phyloP scores from a whole-genome alignment of 2,888 invertebrate species.

The Drosophila rubida region DNA sequence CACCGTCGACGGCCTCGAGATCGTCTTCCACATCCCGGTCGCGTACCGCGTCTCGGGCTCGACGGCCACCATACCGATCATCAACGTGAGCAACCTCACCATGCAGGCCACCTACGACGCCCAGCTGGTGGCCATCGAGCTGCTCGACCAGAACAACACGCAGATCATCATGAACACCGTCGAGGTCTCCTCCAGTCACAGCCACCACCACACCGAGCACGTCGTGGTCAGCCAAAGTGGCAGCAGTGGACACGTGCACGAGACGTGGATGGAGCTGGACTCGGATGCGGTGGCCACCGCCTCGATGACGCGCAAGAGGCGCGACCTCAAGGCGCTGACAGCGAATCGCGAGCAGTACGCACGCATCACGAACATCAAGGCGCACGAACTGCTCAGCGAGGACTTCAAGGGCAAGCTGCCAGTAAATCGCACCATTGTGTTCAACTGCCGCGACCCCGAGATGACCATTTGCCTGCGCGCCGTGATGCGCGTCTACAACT shows the following conservation, averaged over 20 bases:
- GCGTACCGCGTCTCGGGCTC: slow-evolving; percentile 81
- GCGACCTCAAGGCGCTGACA: slow-evolving; percentile 71
- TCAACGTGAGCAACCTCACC: slow-evolving; percentile 81
- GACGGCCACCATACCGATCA: slow-evolving; percentile 74
- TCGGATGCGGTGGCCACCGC: slow-evolving; percentile 67
- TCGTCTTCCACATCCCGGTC: slow-evolving; percentile 82
- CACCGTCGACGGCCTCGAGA: slow-evolving; percentile 80
- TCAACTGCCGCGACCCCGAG: slow-evolving; percentile 83
- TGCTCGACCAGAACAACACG: slow-evolving; percentile 82
- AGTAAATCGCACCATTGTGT: slow-evolving; percentile 84
- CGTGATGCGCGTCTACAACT: slow-evolving; percentile 81
- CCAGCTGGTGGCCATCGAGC: slow-evolving; percentile 77
- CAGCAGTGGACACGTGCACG: slow-evolving; percentile 65
- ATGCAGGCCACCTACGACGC: slow-evolving; percentile 82
- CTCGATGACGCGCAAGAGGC: slow-evolving; percentile 69
- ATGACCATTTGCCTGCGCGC: slow-evolving; percentile 83
- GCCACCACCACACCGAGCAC: slow-evolving; percentile 21
- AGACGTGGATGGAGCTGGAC: slow-evolving; percentile 46
- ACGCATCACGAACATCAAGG: slow-evolving; percentile 77
- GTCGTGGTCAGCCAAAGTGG: slow-evolving; percentile 48
- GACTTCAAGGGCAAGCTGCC: slow-evolving; percentile 82
- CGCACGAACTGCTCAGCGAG: slow-evolving; percentile 79
- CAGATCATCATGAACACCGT: slow-evolving; percentile 80
- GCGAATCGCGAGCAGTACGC: slow-evolving; percentile 81
- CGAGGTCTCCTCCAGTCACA: slow-evolving; percentile 65